Base-by-base conservation (phyloP, 2,113 vertebrate species). In the Okapia johnstoni region DNA sequence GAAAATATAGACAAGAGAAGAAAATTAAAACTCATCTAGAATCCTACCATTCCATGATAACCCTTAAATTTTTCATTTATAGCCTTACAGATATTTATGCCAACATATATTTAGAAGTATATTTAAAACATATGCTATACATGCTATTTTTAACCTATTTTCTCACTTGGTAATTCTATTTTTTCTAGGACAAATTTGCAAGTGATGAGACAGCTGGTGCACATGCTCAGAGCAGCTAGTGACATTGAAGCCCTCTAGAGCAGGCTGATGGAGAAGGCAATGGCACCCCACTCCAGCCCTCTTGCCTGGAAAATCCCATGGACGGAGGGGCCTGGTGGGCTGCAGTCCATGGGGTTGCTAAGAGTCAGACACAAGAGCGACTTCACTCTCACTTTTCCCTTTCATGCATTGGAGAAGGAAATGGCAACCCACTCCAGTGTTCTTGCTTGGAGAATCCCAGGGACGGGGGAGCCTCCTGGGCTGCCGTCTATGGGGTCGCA, bases 81-180 rank as follows among this genome's bases (percentile, higher is more conserved):
- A 77, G 25, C 6, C 55, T 94, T 86, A 33, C 15, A 95, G 25
- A 70, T 63, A 60, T 85, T 73, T 87, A 76, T 33, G 15, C 52
- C 92, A 73, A 84, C n/a, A 85, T 89, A 84, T 81, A 76, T 90
- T 97, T 84, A 83, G 95, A 92, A 73, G 13, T 33, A 76, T 43
- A 76, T 43, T 76, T 76, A 7, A 76, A 76, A 26, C 23, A 43
- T 73, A 54, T 76, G 55, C n/a, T 11, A 19, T 43, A 77, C 21
- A 48, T 26, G 36, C 73, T 88, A 25, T 19, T 97, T 96, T 96
- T 76, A 87, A 85, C 3, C 58, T 60, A 26, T 70, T 57, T 91
- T 79, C 76, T 76, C 43, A 36, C 16, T 66, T 17, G 55, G 5
- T 96, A 90, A 96, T 88, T 77, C 36, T 57, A 26, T 55, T 58